phyloP scores from a whole-genome alignment of 37 sponge, comb jelly and placozoan species.

The Lycopodina hypogea region DNA sequence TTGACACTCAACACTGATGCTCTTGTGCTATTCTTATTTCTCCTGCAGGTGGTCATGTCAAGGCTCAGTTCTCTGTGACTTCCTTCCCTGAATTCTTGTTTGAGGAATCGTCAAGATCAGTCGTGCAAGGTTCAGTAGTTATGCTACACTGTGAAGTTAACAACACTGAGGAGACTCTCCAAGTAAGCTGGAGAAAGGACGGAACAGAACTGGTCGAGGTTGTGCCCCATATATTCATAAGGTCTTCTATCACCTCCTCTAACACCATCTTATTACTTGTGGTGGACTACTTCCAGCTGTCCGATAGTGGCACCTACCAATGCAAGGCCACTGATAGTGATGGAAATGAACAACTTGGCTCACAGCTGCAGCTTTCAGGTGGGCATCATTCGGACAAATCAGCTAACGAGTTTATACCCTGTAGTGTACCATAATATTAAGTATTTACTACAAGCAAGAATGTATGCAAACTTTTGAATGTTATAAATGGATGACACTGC shows the following conservation, averaged over 20 bases:
- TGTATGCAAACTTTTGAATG: no score
- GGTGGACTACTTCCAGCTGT: slow-evolving; percentile 11
- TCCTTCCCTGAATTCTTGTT: slow-evolving; percentile 20
- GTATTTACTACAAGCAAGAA: no score
- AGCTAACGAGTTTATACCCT: no score
- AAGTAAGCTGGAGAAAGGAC: slow-evolving; percentile 41
- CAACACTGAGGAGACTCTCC: neutral
- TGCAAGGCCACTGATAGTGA: no score
- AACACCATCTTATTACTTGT: slow-evolving; percentile 14
- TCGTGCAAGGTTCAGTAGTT: slow-evolving; percentile 41
- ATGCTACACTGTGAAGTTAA: slow-evolving; percentile 26
- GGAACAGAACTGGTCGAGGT: slow-evolving; percentile 2
- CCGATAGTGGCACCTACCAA: slow-evolving; percentile 27
- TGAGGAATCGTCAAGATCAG: neutral
- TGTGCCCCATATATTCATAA: slow-evolving; percentile 33
- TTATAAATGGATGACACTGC: no score
- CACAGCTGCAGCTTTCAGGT: no score
- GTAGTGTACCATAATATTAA: no score
- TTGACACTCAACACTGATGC: no score
- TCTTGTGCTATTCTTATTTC: neutral
- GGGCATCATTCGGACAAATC: no score
- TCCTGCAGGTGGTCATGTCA: neutral
- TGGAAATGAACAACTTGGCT: no score
- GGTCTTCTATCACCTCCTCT: neutral
- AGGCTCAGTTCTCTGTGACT: neutral